These are phyloP conservation scores for Uropsilus gracilis DNA, from an alignment of 2,113 vertebrate species.

Conservation along the genomic window DNA sequence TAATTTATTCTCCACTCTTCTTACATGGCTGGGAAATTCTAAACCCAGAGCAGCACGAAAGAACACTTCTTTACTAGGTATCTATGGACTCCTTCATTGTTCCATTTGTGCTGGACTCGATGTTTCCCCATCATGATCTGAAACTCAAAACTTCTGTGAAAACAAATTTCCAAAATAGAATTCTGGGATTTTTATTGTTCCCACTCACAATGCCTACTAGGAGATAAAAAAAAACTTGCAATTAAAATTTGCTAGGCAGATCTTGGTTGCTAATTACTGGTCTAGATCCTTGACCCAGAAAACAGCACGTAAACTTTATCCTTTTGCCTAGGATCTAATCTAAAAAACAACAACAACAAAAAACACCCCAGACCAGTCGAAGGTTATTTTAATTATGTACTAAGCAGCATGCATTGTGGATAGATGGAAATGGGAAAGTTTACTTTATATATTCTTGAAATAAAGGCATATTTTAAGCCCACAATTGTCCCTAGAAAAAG, in stretches of 20 bases:
- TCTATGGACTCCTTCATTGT: accelerated
- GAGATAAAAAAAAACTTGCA: slow-evolving; percentile 11
- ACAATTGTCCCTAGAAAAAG: neutral
- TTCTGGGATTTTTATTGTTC: neutral
- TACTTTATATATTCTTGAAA: neutral
- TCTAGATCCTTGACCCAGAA: neutral
- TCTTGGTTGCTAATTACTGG: neutral
- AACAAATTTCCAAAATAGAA: neutral
- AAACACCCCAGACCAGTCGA: neutral
- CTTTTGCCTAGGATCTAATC: neutral
- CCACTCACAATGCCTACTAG: neutral
- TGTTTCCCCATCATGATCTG: neutral
- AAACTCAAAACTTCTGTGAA: neutral
- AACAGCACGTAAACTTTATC: neutral
- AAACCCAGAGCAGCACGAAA: neutral
- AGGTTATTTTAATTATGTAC: neutral
- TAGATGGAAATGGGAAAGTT: neutral
- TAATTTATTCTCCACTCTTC: neutral
- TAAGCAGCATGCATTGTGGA: neutral
- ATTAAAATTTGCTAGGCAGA: neutral
- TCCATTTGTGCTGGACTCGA: neutral
- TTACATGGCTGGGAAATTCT: neutral
- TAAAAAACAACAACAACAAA: neutral
- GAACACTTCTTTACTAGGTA: neutral
- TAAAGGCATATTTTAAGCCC: neutral